A percentile compares a stretch with the other conserved stretches of the same genome.
Conservation (phyloP, 2,113 vertebrate genomes). For the Charadrius vociferus region DNA sequence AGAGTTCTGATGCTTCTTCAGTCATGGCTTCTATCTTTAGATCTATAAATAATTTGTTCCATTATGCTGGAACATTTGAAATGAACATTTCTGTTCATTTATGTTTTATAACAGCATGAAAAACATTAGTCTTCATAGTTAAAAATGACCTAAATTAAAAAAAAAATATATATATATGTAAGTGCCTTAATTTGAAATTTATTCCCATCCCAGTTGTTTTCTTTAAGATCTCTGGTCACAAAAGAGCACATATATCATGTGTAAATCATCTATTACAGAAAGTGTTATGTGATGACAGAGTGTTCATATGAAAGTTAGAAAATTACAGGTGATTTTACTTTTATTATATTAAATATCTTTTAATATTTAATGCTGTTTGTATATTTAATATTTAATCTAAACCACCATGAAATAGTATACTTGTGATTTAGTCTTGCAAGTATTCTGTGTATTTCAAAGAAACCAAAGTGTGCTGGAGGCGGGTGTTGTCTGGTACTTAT, state of each 20-base stretch:
- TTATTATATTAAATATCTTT: not conserved
- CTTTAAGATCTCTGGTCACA: not conserved
- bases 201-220: not conserved
- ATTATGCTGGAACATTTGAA: not conserved
- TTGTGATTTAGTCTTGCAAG: not conserved
- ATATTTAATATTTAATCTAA: not conserved
- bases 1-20: not conserved
- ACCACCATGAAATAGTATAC: not conserved
- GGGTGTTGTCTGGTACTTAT: not conserved
- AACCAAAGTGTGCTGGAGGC: not conserved
- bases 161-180: not conserved
- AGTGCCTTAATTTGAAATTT: not conserved
- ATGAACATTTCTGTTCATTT: not conserved
- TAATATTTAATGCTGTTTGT: not conserved
- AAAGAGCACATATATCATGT: not conserved
- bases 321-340: not conserved
- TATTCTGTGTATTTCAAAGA: not conserved
- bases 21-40: not conserved
- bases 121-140: not conserved
- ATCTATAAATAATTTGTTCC: not conserved
- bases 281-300: not conserved
- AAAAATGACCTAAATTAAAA: not conserved
- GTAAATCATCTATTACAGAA: not conserved
- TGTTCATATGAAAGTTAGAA: not conserved
- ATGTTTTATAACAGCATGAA: not conserved